Evolutionary conservation across 2,113 vertebrate genomes (phyloP).

Genomic region (Cebus imitator): DNA sequence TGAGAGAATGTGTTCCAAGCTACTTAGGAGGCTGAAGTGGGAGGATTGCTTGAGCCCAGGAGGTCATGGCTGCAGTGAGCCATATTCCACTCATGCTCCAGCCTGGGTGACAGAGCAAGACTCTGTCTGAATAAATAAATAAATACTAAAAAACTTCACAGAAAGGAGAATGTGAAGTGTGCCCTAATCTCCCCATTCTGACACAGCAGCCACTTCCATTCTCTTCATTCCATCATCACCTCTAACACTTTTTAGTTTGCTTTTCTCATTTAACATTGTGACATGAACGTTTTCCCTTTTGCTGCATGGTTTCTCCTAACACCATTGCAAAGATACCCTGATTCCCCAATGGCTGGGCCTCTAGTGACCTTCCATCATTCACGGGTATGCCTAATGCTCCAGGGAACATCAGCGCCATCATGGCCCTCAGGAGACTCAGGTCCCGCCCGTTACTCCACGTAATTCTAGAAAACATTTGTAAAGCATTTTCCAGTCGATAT

Average conservation of each 20-base stretch:
- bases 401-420: neutral
- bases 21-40: too few relatives aligned
- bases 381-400: accelerated
- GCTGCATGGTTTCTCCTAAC: accelerated
- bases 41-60: too few relatives aligned
- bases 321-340: neutral
- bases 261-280: neutral
- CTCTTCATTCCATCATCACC: neutral
- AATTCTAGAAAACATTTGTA: neutral
- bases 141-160: too few relatives aligned
- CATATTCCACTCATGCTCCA: too few relatives aligned
- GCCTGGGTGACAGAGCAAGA: too few relatives aligned
- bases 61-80: too few relatives aligned
- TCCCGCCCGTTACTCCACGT: too few relatives aligned
- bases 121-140: too few relatives aligned
- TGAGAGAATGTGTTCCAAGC: too few relatives aligned
- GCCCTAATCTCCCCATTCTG: neutral
- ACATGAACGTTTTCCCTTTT: neutral
- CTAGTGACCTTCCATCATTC: neutral
- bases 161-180: neutral
- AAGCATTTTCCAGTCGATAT: neutral
- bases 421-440: neutral
- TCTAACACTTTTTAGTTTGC: neutral
- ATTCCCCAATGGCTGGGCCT: accelerated
- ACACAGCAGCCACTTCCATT: neutral